Percentiles rank a stretch among this genome's conserved stretches.
Evolutionary conservation across 2,888 invertebrate genomes (phyloP).

Genomic region (Lasius platythorax): DNA sequence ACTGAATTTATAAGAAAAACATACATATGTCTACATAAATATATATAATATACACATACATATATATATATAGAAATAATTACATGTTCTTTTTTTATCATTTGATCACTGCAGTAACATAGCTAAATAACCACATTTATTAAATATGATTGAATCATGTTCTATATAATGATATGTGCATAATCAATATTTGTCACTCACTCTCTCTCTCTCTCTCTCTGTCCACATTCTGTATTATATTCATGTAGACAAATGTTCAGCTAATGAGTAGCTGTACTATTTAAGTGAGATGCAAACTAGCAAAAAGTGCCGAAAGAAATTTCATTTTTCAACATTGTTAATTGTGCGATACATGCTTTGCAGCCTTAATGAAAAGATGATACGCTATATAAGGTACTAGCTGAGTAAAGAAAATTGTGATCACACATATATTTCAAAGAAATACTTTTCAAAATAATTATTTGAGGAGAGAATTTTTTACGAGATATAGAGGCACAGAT

Average conservation of each 20-base stretch:
- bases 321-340: constrained; percentile 70
- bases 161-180: constrained; percentile 69
- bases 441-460: constrained; percentile 9
- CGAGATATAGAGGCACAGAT: constrained; percentile 65
- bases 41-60: constrained; percentile 54
- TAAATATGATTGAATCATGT: constrained; percentile 65
- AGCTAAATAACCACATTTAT: constrained; percentile 65
- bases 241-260: constrained; percentile 77
- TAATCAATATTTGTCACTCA: constrained; percentile 67
- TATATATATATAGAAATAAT: constrained; percentile 58
- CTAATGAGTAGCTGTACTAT: constrained; percentile 70
- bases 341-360: constrained; percentile 62
- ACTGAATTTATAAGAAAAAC: constrained; percentile 72
- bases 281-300: constrained; percentile 65
- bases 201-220: constrained; percentile 30
- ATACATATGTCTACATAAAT: constrained; percentile 61
- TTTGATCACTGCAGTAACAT: constrained; percentile 62
- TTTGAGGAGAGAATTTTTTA: constrained; percentile 18
- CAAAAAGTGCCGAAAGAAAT: constrained; percentile 70
- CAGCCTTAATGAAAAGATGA: constrained; percentile 64
- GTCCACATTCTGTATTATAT: constrained; percentile 76
- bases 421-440: constrained; percentile 4
- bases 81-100: constrained; percentile 61
- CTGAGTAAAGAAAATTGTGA: constrained; percentile 33
- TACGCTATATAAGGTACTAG: constrained; percentile 55